Evolutionary conservation across 1,140 invertebrate species (phyloP), one percentile per base, ranked within the genome.

Genomic region (Paraescarpia echinospica): DNA sequence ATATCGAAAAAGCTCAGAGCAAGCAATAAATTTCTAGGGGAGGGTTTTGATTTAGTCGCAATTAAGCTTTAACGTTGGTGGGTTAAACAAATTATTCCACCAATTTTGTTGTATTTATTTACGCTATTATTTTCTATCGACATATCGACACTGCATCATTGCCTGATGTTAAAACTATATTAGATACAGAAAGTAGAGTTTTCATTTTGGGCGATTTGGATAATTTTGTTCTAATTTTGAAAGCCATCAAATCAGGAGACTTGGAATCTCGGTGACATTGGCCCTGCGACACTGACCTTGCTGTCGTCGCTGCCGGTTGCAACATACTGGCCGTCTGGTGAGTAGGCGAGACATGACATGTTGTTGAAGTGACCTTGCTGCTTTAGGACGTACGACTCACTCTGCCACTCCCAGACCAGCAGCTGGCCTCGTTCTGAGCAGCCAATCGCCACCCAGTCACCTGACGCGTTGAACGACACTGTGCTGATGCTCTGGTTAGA

Each of bases 391-490:
- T 99, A 99, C n/a, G 98, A 98, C 96, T 99, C 98, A 97, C 98
- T 99, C 96, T 99, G 98, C 99, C 99, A 99, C 96, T 99, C 99
- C 99, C 99, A 99, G 12, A 99, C 99, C 27, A 99, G 96, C 33
- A 99, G 96, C 95, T 99, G 98, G 0, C 98, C 99, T 1, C 98
- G 96, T 88, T 97, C 97, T 35, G 95, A 94, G 95, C 98, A 98
- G 0, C 98, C 98, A 89, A 96, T 93, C 0, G 98, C 99, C 91
- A 99, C 97, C 99, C 99, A 99, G 95, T 99, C 99, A 0, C 99
- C 99, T 33, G 97, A 97, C 18, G 96, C 96, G 95, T 99, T 99
- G 77, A 99, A 97, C 0, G 97, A 96, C 1, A 99, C 97, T 0
- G 98, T 97, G 34, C 97, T 97, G 91, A 99, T 98, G 92, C 96